These are phyloP conservation scores for Eriosoma lanigerum DNA, from an alignment of 1,140 invertebrate species.

Conservation along the genomic window DNA sequence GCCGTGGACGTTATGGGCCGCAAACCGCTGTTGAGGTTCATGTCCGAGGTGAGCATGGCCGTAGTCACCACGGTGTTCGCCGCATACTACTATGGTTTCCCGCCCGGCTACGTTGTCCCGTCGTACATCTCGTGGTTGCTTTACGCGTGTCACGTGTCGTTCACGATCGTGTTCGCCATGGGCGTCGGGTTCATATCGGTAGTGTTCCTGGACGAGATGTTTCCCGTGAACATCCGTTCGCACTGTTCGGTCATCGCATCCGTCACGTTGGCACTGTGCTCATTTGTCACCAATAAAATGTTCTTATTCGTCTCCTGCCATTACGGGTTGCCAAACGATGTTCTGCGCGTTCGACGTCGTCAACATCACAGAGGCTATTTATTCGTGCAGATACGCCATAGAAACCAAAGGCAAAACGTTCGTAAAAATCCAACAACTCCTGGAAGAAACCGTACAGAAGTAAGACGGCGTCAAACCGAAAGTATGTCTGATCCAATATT, in stretches of 20 bases:
- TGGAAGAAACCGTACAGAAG: not conserved
- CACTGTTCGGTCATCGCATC: slow-evolving; percentile 54
- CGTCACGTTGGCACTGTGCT: slow-evolving; percentile 53
- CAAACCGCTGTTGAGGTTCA: slow-evolving; percentile 59
- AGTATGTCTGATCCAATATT: no score
- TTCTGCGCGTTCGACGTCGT: slow-evolving; percentile 54
- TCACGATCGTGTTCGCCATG: slow-evolving; percentile 53
- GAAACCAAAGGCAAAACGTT: slow-evolving; percentile 82
- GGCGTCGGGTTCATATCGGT: slow-evolving; percentile 56
- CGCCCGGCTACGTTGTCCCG: no score
- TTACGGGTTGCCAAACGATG: slow-evolving; percentile 52
- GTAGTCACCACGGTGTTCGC: not conserved
- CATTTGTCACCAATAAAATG: slow-evolving; percentile 55
- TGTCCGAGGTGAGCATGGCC: slow-evolving; percentile 55
- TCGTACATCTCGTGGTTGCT: slow-evolving; percentile 49
- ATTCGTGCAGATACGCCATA: slow-evolving; percentile 56
- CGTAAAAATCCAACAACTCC: slow-evolving; percentile 69
- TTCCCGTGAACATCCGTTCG: slow-evolving; percentile 56
- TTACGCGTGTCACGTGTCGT: slow-evolving; percentile 52
- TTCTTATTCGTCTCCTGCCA: slow-evolving; percentile 51
- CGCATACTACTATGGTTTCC: not conserved
- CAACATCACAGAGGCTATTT: slow-evolving; percentile 64
- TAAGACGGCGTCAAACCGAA: no score
- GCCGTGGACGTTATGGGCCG: slow-evolving; percentile 58
- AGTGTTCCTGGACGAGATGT: slow-evolving; percentile 55